Evolutionary conservation across 2,113 vertebrate species (phyloP).

Genomic region (Athene cunicularia): DNA sequence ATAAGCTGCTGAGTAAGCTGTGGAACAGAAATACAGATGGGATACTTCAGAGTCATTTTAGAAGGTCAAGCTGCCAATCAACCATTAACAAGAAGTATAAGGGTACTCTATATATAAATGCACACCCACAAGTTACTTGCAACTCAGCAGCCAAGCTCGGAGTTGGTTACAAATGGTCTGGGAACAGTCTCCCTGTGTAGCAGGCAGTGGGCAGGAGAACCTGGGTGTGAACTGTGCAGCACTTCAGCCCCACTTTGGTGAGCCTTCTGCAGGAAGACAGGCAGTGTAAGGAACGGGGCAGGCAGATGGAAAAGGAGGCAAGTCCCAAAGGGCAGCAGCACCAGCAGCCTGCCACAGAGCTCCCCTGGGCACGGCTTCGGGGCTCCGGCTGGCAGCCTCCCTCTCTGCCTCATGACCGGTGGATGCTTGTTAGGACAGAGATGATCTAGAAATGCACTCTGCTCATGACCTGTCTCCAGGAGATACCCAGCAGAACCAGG

Average conservation of each 20-base stretch:
- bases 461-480: not conserved
- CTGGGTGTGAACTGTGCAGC: not conserved
- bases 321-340: not conserved
- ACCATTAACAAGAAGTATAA: not conserved
- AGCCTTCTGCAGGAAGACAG: not conserved
- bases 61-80: not conserved
- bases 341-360: not conserved
- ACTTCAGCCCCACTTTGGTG: not conserved
- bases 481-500: not conserved
- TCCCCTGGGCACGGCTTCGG: rapidly evolving
- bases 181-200: not conserved
- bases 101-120: not conserved
- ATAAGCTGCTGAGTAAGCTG: not conserved
- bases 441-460: not conserved
- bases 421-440: not conserved
- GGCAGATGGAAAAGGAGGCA: not conserved
- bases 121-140: not conserved
- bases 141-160: not conserved
- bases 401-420: rapidly evolving
- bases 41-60: not conserved
- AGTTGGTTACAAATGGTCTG: not conserved
- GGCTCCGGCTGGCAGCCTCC: not conserved
- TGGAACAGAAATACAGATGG: not conserved
- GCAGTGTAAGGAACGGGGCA: not conserved
- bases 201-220: not conserved